phyloP scores from a whole-genome alignment of 2,797 vertebrate species.

The Ptychobarbus kaznakovi region DNA sequence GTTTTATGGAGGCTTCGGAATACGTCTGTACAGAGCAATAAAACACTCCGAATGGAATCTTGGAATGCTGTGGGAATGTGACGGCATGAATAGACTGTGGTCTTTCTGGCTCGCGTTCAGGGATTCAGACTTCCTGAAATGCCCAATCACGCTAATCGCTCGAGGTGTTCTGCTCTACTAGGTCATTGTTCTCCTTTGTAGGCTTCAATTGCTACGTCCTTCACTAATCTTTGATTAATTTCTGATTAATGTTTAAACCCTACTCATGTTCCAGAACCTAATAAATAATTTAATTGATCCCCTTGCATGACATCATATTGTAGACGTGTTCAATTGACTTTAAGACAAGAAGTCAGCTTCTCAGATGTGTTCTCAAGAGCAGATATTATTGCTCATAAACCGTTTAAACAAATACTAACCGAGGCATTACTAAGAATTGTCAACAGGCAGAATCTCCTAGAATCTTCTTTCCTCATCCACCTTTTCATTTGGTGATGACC shows the following conservation, averaged over 20 bases:
- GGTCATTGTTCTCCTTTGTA: neutral
- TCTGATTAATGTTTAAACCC: constrained; percentile 50
- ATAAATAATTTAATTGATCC: constrained; percentile 33
- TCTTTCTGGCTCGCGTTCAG: constrained; percentile 32
- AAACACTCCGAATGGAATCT: constrained; percentile 49
- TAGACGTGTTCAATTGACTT: constrained; percentile 9
- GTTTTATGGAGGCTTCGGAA: constrained; percentile 53
- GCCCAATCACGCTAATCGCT: neutral
- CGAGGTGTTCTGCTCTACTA: constrained; percentile 21
- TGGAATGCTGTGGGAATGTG: constrained; percentile 46
- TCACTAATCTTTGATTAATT: constrained; percentile 21
- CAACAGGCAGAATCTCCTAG: neutral
- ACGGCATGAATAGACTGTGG: constrained; percentile 19
- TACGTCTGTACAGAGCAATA: constrained; percentile 53
- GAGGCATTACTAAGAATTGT: neutral
- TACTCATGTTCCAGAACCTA: constrained; percentile 35
- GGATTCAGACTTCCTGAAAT: constrained; percentile 34
- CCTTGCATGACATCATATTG: neutral
- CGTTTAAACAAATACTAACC: constrained; percentile 44
- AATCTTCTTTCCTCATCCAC: neutral
- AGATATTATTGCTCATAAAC: constrained; percentile 39
- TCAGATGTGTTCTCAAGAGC: constrained; percentile 28
- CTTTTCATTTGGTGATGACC: neutral
- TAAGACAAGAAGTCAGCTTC: constrained; percentile 29
- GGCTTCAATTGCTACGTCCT: constrained; percentile 14